Conservation (phyloP, 2,888 invertebrate species). For the Melipona bicolor region DNA sequence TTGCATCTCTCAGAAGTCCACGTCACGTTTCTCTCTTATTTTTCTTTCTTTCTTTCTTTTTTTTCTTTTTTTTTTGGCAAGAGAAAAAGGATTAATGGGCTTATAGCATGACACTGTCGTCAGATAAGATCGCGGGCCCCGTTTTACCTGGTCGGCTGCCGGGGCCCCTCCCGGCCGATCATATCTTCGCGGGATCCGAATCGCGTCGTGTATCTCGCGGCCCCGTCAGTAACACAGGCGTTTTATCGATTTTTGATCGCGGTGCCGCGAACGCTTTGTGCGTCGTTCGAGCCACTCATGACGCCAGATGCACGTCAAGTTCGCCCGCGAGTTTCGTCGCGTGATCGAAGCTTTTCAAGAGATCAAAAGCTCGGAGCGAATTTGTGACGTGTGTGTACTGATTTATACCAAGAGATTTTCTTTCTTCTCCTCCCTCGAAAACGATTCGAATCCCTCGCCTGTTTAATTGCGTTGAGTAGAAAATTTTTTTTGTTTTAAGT, state of each 20-base stretch:
- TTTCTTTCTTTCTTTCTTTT: background rate
- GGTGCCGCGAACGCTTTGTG: slow-evolving; percentile 3
- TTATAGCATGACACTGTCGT: slow-evolving; percentile 73
- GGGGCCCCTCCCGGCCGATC: slow-evolving; percentile 68
- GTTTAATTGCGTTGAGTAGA: too few species aligned
- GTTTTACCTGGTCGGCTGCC: slow-evolving; percentile 71
- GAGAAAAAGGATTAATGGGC: slow-evolving; percentile 75
- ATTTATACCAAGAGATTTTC: too few species aligned
- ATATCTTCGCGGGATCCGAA: slow-evolving; percentile 75
- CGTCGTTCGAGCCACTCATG: background rate
- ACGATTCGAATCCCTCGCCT: too few species aligned
- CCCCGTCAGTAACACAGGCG: slow-evolving; percentile 56
- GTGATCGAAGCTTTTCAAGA: background rate
- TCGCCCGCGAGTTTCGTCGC: background rate
- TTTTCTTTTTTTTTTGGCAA: slow-evolving; percentile 47
- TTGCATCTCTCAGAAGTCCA: background rate
- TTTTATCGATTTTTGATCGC: slow-evolving; percentile 66
- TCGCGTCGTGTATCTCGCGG: slow-evolving; percentile 67
- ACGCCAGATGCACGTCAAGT: background rate
- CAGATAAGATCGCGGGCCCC: slow-evolving; percentile 76
- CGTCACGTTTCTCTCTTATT: too few species aligned
- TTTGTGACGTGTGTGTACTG: too few species aligned
- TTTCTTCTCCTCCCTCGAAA: too few species aligned
- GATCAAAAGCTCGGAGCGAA: background rate
- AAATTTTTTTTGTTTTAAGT: too few species aligned